Percentiles rank a stretch among this genome's conserved stretches.
Evolutionary conservation across 2,113 vertebrate genomes (phyloP).

Genomic region (Mormyrus lacerda): DNA sequence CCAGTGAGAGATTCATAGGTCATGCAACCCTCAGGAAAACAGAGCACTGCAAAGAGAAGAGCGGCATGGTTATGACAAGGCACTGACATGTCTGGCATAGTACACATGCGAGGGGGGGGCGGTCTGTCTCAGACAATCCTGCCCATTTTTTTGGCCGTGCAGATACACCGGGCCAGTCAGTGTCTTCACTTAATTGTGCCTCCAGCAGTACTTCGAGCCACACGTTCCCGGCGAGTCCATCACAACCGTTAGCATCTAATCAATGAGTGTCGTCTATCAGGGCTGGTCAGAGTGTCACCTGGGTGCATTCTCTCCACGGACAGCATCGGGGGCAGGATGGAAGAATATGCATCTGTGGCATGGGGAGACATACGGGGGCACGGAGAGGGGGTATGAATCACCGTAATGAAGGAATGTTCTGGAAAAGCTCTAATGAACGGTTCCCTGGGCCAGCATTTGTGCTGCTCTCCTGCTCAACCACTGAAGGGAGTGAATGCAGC

Average conservation of each 20-base stretch:
- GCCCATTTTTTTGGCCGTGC: background rate
- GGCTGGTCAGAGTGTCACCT: background rate
- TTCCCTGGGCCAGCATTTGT: background rate
- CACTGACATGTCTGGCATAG: background rate
- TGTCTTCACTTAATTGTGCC: background rate
- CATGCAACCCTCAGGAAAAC: background rate
- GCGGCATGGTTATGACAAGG: background rate
- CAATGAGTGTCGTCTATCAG: conserved; percentile 17
- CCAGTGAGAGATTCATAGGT: background rate
- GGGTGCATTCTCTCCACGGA: background rate
- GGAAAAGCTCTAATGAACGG: conserved; percentile 39
- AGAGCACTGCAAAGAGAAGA: background rate
- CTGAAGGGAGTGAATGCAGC: conserved; percentile 35
- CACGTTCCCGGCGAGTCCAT: background rate
- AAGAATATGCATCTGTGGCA: background rate
- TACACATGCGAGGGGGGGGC: background rate
- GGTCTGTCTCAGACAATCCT: background rate
- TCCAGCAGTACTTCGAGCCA: background rate
- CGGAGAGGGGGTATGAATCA: background rate
- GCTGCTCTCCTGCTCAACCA: conserved; percentile 28
- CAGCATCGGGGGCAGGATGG: background rate
- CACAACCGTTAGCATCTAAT: conserved; percentile 8
- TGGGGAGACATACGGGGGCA: background rate
- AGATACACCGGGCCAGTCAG: background rate
- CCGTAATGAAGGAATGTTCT: conserved; percentile 40